These are phyloP conservation scores for Neopelma chrysocephalum DNA, from an alignment of 2,797 vertebrate genomes.

Conservation along the genomic window DNA sequence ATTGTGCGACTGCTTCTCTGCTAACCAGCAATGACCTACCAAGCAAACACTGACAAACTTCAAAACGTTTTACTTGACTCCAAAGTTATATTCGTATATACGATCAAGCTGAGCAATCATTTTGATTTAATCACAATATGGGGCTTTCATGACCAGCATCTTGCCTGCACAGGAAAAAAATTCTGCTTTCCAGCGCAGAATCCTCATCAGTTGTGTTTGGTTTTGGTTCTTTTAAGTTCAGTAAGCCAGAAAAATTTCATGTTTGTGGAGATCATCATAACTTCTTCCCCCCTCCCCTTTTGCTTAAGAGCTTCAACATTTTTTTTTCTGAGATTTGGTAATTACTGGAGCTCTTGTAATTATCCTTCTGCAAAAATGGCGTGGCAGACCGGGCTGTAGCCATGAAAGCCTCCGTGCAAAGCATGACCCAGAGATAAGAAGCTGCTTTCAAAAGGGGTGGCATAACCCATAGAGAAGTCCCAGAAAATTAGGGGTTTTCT, in stretches of 20 bases:
- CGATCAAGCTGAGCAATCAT: constrained; percentile 22
- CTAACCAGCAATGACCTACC: constrained; percentile 60
- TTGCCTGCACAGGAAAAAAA: not conserved
- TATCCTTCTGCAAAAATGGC: constrained; percentile 47
- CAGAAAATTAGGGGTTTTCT: constrained; percentile 18
- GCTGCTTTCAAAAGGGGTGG: constrained; percentile 64
- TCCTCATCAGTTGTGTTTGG: not conserved
- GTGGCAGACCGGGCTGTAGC: constrained; percentile 21
- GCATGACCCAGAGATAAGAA: constrained; percentile 53
- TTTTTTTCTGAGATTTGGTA: not conserved
- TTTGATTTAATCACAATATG: constrained; percentile 21
- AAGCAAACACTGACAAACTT: constrained; percentile 69
- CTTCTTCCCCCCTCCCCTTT: not conserved
- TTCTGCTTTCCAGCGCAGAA: not conserved
- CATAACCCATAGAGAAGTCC: constrained; percentile 11
- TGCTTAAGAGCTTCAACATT: not conserved
- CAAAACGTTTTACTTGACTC: constrained; percentile 42
- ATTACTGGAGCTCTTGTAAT: constrained; percentile 17
- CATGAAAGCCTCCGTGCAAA: constrained; percentile 71
- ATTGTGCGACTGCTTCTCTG: constrained; percentile 30
- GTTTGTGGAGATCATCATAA: not conserved
- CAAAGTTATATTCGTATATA: constrained; percentile 22
- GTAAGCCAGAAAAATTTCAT: not conserved
- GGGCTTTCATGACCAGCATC: constrained; percentile 72
- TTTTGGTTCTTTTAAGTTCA: not conserved